phyloP scores from a whole-genome alignment of 2,888 invertebrate genomes.

The Polia nebulosa region DNA sequence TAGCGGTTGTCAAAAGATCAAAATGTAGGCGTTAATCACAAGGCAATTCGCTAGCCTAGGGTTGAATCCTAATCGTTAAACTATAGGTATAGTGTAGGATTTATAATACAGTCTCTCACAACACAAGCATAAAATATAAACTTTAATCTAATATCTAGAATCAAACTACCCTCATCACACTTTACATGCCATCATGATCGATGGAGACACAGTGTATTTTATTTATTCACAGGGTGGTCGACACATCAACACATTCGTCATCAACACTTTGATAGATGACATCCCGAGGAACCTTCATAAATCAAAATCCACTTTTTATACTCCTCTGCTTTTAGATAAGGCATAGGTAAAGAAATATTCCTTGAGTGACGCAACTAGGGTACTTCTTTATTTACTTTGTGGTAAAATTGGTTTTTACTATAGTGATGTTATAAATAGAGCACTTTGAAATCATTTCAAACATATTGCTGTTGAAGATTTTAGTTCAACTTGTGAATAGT shows the following conservation, averaged over 20 bases:
- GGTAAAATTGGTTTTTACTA: constrained; percentile 13
- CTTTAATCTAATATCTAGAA: constrained; percentile 14
- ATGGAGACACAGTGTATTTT: constrained; percentile 45
- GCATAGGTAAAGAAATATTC: constrained; percentile 5
- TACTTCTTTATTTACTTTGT: constrained; percentile 31
- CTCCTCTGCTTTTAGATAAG: constrained; percentile 33
- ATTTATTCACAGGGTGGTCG: constrained; percentile 30
- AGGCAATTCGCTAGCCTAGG: no score
- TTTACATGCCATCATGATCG: constrained; percentile 42
- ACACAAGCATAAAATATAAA: not conserved
- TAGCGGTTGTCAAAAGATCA: no score
- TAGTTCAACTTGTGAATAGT: not conserved
- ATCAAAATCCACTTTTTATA: constrained; percentile 44
- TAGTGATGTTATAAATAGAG: constrained; percentile 16
- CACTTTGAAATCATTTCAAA: constrained; percentile 18
- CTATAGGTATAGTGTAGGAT: not conserved
- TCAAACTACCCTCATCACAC: constrained; percentile 32
- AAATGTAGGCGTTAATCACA: no score
- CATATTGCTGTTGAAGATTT: not conserved
- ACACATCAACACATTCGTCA: constrained; percentile 60
- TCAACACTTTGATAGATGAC: constrained; percentile 58
- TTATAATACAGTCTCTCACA: not conserved
- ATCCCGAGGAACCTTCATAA: constrained; percentile 49
- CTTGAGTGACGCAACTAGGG: constrained; percentile 4
- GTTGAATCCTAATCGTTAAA: not conserved